Evolutionary conservation across 2,888 invertebrate species (phyloP).

Genomic region (Liopterus haemorrhoidalis): DNA sequence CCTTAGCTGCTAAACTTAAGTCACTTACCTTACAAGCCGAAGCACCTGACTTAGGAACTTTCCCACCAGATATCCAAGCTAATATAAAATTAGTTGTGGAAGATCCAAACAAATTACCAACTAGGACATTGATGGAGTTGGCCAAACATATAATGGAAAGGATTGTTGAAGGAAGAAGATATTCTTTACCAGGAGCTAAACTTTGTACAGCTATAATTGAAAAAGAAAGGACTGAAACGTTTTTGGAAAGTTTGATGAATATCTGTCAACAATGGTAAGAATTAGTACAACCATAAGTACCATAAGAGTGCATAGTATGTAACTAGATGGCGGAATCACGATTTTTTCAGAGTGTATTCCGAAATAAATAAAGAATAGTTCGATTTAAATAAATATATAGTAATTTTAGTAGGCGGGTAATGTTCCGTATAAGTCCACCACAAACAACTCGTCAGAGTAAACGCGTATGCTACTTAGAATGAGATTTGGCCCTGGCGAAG

Average conservation of each 20-base stretch:
- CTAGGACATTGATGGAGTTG: constrained; percentile 75
- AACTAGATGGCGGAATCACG: too few species aligned
- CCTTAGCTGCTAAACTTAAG: constrained; percentile 61
- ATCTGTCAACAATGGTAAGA: constrained; percentile 86
- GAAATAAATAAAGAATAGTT: too few species aligned
- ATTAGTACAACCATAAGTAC: too few species aligned
- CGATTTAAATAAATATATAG: too few species aligned
- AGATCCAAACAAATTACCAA: constrained; percentile 72
- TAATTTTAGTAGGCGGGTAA: too few species aligned
- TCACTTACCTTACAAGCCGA: constrained; percentile 60
- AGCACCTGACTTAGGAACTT: constrained; percentile 69
- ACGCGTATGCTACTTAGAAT: too few species aligned
- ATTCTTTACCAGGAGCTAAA: constrained; percentile 77
- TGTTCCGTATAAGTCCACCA: too few species aligned
- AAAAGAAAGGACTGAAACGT: constrained; percentile 81
- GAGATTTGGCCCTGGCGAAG: too few species aligned
- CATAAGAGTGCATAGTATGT: too few species aligned
- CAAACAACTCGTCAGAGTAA: too few species aligned
- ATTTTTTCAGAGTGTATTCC: too few species aligned
- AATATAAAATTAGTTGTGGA: constrained; percentile 70
- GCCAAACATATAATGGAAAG: constrained; percentile 75
- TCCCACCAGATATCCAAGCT: constrained; percentile 66
- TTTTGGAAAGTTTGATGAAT: constrained; percentile 81
- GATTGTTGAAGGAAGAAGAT: constrained; percentile 71
- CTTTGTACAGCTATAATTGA: constrained; percentile 82